Evolutionary conservation across 1,140 invertebrate species (phyloP).

Genomic region (Drosophila orena): DNA sequence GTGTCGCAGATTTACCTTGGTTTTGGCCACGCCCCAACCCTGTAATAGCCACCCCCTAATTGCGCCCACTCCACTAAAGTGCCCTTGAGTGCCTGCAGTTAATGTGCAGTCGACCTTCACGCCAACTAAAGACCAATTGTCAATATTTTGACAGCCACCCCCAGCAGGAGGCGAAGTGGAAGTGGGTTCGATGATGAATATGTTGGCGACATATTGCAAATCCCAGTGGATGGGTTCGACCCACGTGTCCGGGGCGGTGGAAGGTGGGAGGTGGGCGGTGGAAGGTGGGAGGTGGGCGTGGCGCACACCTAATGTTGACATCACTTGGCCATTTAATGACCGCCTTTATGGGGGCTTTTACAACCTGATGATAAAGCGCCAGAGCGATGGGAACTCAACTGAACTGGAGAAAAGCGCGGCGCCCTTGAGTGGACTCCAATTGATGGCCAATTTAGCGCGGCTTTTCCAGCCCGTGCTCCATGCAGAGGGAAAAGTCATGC

Average conservation of each 20-base stretch:
- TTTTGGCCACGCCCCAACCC: slow-evolving; percentile 35
- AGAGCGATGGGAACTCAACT: slow-evolving; percentile 16
- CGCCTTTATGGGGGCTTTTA: slow-evolving; percentile 60
- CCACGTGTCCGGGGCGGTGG: slow-evolving; percentile 13
- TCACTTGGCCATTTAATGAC: slow-evolving; percentile 73
- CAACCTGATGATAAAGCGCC: slow-evolving; percentile 52
- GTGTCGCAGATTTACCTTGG: slow-evolving; percentile 67
- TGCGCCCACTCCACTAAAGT: background rate
- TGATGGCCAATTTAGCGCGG: slow-evolving; percentile 39
- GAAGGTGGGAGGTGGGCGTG: slow-evolving; percentile 32
- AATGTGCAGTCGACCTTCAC: slow-evolving; percentile 76
- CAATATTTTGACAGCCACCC: slow-evolving; percentile 75
- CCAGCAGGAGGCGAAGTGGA: background rate
- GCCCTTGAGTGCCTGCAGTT: slow-evolving; percentile 58
- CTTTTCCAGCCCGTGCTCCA: background rate
- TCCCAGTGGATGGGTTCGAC: slow-evolving; percentile 66
- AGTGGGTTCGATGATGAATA: slow-evolving; percentile 62
- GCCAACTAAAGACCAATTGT: slow-evolving; percentile 73
- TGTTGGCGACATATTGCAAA: slow-evolving; percentile 63
- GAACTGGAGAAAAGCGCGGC: slow-evolving; percentile 20
- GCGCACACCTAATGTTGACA: slow-evolving; percentile 67
- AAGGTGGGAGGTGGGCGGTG: background rate
- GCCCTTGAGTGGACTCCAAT: slow-evolving; percentile 36
- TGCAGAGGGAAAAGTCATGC: background rate
- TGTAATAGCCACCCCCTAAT: background rate